These are phyloP conservation scores for Platalea minor DNA, from an alignment of 2,797 vertebrate species.

Conservation along the genomic window DNA sequence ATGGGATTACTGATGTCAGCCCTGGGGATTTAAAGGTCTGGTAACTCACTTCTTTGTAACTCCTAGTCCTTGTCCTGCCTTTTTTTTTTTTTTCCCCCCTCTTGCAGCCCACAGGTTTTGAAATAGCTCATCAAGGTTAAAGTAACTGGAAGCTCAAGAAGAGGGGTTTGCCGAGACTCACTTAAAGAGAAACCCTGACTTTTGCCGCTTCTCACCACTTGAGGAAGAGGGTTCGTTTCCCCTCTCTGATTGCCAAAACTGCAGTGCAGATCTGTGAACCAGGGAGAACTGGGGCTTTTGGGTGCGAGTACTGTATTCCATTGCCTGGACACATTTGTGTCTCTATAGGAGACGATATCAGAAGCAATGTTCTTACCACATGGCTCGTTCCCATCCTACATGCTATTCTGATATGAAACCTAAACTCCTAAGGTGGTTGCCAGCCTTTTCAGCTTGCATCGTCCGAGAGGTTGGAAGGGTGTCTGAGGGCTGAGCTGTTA, in stretches of 20 bases:
- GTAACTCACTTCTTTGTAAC: background rate
- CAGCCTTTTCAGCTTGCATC: background rate
- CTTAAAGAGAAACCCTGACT: background rate
- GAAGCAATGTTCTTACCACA: background rate
- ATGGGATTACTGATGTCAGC: slow-evolving; percentile 85
- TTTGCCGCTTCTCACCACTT: background rate
- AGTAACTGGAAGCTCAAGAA: background rate
- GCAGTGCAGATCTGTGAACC: background rate
- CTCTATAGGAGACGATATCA: background rate
- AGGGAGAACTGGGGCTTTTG: background rate
- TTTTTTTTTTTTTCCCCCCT: background rate
- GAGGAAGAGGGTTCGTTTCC: background rate
- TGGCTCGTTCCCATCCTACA: background rate
- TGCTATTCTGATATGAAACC: background rate
- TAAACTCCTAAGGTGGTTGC: background rate
- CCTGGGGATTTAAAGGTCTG: slow-evolving; percentile 74
- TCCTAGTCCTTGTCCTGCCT: background rate
- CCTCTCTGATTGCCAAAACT: background rate
- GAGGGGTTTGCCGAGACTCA: background rate
- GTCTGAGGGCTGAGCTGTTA: background rate
- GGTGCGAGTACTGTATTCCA: background rate
- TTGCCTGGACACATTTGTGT: background rate
- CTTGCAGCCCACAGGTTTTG: background rate
- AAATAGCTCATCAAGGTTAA: background rate
- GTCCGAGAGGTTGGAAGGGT: background rate